Base-by-base conservation (phyloP, 2,113 vertebrate species). In the Upupa epops region DNA sequence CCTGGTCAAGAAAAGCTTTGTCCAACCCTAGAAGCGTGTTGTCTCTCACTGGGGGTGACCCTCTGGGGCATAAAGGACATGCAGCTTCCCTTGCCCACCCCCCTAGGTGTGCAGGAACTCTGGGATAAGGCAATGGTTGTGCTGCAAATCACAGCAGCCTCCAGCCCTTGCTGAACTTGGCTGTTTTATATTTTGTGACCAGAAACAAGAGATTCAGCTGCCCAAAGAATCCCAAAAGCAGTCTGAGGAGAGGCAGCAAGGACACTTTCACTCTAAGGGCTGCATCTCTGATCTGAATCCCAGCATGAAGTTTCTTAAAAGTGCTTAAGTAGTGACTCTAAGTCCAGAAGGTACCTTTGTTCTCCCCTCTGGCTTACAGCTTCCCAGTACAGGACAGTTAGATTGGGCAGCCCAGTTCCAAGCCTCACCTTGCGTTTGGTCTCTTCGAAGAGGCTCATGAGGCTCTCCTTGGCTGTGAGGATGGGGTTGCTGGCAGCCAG, bases 361-460 rank as follows among this genome's bases (percentile, higher is more conserved):
- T 26, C n/a, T 42, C 4, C 45, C 26, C 31, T 58, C 66, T 22
- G 31, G 61, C 49, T 49, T 69, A 31, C 63, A 75, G 56, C 66
- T 79, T 55, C 73, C 28, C 68, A 71, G 32, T n/a, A 32, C 15
- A 51, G 46, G 28, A 52, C 11, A 46, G 42, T 24, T 13, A 42
- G 81, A 22, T 63, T 0, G 6, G 37, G 66, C 58, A 91, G 73
- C 88, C 59, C 93, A 60, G 54, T 88, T 49, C 45, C 56, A 48
- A 32, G 51, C 58, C 97, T 97, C 80, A 99, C 99, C 98, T 99
- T 99, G 63, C 99, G 98, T 90, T 99, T 99, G n/a, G 98, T 99
- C 97, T 99, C 99, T 92, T 99, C 99, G 94, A 99, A 99, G 68
- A 99, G 98, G 59, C 99, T 99, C 98, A 99, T 99, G 60, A 99